Evolutionary conservation across 2,113 vertebrate species (phyloP).

Genomic region (Carassius auratus): DNA sequence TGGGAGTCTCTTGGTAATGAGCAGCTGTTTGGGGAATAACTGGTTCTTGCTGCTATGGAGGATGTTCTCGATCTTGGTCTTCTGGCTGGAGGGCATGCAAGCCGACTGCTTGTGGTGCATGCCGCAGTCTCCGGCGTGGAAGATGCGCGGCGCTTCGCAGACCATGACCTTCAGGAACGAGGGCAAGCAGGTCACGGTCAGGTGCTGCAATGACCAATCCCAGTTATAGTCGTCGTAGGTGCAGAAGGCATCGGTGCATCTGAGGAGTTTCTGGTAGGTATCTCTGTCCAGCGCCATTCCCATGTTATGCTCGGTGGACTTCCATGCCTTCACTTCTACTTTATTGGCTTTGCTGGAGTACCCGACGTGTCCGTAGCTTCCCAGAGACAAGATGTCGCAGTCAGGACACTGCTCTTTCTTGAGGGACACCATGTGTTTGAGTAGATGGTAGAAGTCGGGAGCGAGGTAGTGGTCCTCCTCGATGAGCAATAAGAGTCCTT

Average conservation of each 20-base stretch:
- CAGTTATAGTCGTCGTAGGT: constrained; percentile 99
- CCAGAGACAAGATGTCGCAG: constrained; percentile 90
- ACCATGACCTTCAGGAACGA: constrained; percentile 96
- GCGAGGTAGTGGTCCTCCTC: constrained; percentile 96
- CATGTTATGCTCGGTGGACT: constrained; percentile 99
- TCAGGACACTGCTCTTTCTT: constrained; percentile 84
- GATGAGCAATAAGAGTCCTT: constrained; percentile 86
- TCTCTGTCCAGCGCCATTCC: constrained; percentile 90
- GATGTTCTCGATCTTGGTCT: constrained; percentile 90
- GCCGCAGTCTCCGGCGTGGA: constrained; percentile 96
- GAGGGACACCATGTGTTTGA: constrained; percentile 83
- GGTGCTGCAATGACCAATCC: constrained; percentile 97
- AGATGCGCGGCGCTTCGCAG: constrained; percentile 89
- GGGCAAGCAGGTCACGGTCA: constrained; percentile 92
- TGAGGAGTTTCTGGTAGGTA: constrained; percentile 86
- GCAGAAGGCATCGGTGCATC: constrained; percentile 96
- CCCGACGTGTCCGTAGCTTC: constrained; percentile 83
- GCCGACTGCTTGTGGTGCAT: constrained; percentile 95
- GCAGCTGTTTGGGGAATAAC: constrained; percentile 88
- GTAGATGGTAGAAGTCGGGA: constrained; percentile 88
- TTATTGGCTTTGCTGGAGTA: constrained; percentile 87
- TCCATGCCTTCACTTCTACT: constrained; percentile 95
- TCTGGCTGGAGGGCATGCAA: constrained; percentile 88
- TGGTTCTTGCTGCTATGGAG: constrained; percentile 86
- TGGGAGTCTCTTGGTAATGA: constrained; percentile 85